Evolutionary conservation across 53 echinoderm and acorn worm genomes (phyloP), one percentile per base, ranked within the genome.

Genomic region (Apostichopus leukothele): DNA sequence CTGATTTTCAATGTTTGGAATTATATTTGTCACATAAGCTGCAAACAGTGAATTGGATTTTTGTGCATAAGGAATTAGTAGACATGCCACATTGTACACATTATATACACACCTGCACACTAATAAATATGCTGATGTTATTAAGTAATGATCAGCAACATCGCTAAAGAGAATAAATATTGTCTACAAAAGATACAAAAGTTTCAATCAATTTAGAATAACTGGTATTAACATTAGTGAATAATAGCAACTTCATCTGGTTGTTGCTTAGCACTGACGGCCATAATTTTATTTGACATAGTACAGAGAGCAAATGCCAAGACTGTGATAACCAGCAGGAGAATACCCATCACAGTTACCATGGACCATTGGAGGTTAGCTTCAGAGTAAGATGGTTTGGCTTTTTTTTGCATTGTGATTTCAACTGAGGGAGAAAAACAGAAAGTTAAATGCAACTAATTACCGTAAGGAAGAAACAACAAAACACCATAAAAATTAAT

Each of bases 201-300:
- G 57, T 57, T 57, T 9, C 57, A 57, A 57, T 9, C 7, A 57
- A 57, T 57, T 57, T 4, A 63, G 16, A 16, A 63, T 63, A 63
- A 4, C 12, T 63, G 10, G 13, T 18, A 19, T 51, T 51, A 79
- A 18, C 10, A 57, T 81, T 57, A 81, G 81, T 81, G 81, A 54
- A 81, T 81, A 20, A 81, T 81, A 13, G 81, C 55, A 52, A 81
- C 81, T 23, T 81, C 81, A 18, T 81, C 81, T 52, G 81, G 81
- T 22, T 8, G 81, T 71, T 71, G 71, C 55, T 81, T 81, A 22
- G 55, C 18, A 13, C 18, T 52, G 53, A 51, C 81, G 20, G 53
- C 53, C 59, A 59, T 59, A n/a, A 81, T 19, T n/a, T 57, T 14
- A 21, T 54, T 59, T 54, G 81, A 53, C 81, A 81, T 81, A 8